Percentiles rank a stretch among this genome's conserved stretches.
Evolutionary conservation across 1,140 invertebrate species (phyloP).

Genomic region (Palaemon carinicauda): DNA sequence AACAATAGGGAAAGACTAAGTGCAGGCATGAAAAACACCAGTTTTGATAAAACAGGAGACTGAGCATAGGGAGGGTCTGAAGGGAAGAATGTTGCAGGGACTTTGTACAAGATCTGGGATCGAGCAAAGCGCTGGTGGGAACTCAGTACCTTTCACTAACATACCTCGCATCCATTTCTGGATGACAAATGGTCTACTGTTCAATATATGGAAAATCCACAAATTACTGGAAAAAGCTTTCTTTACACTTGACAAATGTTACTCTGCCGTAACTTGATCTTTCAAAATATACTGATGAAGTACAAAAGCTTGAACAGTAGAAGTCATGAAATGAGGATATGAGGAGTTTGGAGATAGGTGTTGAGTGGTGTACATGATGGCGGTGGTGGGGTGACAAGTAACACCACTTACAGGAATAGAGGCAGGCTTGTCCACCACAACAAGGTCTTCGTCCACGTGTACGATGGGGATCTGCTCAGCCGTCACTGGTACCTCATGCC

Average conservation of each 20-base stretch:
- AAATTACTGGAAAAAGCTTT: too few species aligned
- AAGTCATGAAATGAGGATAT: background rate
- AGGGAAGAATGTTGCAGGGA: background rate
- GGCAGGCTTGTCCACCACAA: slow-evolving; percentile 99
- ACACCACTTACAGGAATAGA: slow-evolving; percentile 87
- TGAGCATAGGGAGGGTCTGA: background rate
- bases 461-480: slow-evolving; percentile 93
- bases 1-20: too few species aligned
- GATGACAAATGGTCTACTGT: too few species aligned
- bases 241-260: too few species aligned
- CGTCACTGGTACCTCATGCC: slow-evolving; percentile 97
- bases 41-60: background rate
- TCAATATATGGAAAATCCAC: too few species aligned
- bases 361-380: background rate
- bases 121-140: background rate
- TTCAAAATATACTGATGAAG: too few species aligned
- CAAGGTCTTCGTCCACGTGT: slow-evolving; percentile 95
- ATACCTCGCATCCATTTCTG: background rate
- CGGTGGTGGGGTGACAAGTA: background rate
- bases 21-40: too few species aligned
- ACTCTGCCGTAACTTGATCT: too few species aligned
- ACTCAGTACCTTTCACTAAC: background rate
- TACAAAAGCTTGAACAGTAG: too few species aligned
- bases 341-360: background rate
- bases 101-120: background rate